Evolutionary conservation across 2,113 vertebrate species (phyloP), one percentile per base, ranked within the genome.

Genomic region (Alosa alosa): DNA sequence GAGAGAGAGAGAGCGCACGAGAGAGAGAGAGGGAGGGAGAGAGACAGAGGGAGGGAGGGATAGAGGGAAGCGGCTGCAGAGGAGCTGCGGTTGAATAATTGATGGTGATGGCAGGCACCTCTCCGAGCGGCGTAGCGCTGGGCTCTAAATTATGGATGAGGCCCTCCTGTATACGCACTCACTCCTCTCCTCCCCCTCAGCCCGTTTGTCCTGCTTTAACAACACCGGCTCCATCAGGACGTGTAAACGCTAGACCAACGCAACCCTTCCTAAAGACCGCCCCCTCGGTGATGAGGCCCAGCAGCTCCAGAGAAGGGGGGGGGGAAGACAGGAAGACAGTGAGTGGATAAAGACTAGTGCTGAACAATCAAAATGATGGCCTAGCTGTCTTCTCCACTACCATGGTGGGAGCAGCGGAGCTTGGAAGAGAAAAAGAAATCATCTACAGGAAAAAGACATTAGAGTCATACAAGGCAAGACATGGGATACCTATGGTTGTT

Each of bases 141-240:
- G 45, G 36, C 39, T 72, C 36, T 92, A 44, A 92, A 92, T 92
- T 89, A 92, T 92, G 86, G 84, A 92, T 88, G 44, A 84, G 60
- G 82, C n/a, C 87, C 84, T 82, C 84, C 84, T 82, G 86, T 81
- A 20, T 44, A 17, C 44, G 81, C 81, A 45, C 6, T 49, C 50
- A 15, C 50, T 52, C 13, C 13, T 10, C 50, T 7, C 18, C 84
- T 83, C 81, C 45, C 49, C 85, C 84, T 15, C 50, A 57, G 45
- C 46, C 41, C 84, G 82, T 84, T 85, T 85, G 82, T 81, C 83
- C 84, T 85, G 83, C 81, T 84, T 83, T 78, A 68, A 57, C 78
- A 86, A 82, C 22, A 72, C 52, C 46, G 68, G 81, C 83, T 82
- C 45, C 36, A 20, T 60, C 52, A 47, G 81, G 81, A 46, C 84